These are phyloP conservation scores for Podarcis siculus DNA, from an alignment of 2,797 vertebrate species.

Conservation along the genomic window DNA sequence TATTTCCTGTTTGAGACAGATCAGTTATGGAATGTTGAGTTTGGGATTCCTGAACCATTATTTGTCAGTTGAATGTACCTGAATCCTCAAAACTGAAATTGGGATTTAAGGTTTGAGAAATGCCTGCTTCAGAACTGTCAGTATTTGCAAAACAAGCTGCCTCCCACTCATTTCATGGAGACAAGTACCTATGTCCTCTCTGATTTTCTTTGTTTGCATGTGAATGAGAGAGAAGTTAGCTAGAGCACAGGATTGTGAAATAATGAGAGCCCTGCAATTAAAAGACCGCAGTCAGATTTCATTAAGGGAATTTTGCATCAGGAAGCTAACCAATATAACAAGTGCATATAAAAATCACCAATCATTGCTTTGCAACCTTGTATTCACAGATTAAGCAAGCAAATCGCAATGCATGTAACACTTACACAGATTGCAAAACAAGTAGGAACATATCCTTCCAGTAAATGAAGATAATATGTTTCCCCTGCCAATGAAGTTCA, in stretches of 20 bases:
- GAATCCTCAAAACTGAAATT: neutral
- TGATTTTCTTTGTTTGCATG: neutral
- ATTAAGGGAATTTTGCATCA: neutral
- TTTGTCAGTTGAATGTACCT: neutral
- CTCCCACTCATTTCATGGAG: neutral
- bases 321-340: neutral
- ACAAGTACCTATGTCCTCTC: neutral
- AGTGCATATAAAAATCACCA: neutral
- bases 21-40: neutral
- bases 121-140: neutral
- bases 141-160: neutral
- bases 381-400: constrained; percentile 9
- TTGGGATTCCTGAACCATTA: no score
- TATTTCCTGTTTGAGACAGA: neutral
- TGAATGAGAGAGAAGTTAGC: neutral
- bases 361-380: neutral
- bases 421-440: constrained; percentile 10
- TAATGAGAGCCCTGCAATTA: neutral
- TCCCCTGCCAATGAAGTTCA: neutral
- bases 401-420: neutral
- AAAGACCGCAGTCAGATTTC: neutral
- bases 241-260: neutral
- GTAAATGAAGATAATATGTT: neutral
- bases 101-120: neutral
- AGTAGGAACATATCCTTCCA: neutral